Base-by-base conservation (phyloP, 2,888 invertebrate species). In the Ecliptopera silaceata region DNA sequence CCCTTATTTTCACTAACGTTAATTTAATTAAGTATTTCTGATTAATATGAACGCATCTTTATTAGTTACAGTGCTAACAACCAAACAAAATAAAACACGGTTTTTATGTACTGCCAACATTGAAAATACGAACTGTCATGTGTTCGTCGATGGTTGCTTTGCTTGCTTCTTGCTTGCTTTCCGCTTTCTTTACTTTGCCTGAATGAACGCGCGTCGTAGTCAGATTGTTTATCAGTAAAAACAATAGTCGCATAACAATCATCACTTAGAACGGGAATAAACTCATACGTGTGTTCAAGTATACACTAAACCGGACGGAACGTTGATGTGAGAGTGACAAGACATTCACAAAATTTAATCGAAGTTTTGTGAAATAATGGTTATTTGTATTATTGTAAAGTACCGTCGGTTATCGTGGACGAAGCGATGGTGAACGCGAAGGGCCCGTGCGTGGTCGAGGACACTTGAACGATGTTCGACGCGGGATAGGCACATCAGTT, bases 281-380 rank as follows among this genome's bases (percentile, higher is more conserved):
- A 78, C 76, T 75, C 69, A 70, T 54, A 54, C 42, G 48, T 34
- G 59, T 60, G 48, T 44, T 48, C 22, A 42, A 63, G 66, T 72
- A 66, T 68, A 64, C 66, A 66, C 65, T 65, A 60, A 68, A 71
- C 72, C 53, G 63, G 62, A 69, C 70, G 65, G 56, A 54, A 36
- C 44, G 72, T 83, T 84, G 72, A 82, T 85, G 88, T 86, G 87
- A 87, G 86, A 88, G 89, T 89, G 89, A 85, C 89, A 83, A 79
- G 89, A 86, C 89, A 83, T 79, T 82, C 77, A 68, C 72, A 75
- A 71, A 81, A 82, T 82, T 78, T 76, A 79, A 80, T 77, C 75
- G 34, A 69, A 79, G 84, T 84, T 79, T 82, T 80, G 79, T 81
- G 79, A 59, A 72, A 79, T 84, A 71, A 83, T 86, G 88, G 81